These are phyloP conservation scores for Athalia rosae DNA, from an alignment of 2,888 invertebrate genomes.

Conservation along the genomic window DNA sequence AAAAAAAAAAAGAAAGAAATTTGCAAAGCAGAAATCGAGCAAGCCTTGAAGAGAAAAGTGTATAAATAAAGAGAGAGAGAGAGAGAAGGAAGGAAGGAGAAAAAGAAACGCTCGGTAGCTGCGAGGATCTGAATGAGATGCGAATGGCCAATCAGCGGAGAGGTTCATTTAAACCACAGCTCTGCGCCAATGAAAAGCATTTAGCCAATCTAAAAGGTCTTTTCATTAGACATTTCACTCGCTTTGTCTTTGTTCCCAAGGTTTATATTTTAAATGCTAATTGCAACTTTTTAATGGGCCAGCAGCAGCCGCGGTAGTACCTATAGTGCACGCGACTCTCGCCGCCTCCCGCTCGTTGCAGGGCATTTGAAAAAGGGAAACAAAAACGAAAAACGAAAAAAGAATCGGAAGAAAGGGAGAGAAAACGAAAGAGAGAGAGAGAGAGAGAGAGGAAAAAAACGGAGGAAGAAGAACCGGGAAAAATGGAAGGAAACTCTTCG, in stretches of 20 bases:
- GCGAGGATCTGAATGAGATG: neutral
- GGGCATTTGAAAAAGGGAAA: constrained; percentile 37
- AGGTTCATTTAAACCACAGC: constrained; percentile 65
- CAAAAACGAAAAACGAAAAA: neutral
- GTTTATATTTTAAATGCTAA: constrained; percentile 72
- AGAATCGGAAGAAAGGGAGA: neutral
- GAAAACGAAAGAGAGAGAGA: neutral
- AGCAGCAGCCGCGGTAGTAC: constrained; percentile 49
- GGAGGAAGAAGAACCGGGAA: neutral
- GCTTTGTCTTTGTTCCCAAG: constrained; percentile 63
- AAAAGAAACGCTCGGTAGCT: neutral
- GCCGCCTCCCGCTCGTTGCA: constrained; percentile 12
- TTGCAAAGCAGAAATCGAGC: too few relatives aligned
- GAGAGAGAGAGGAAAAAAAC: neutral
- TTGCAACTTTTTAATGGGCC: constrained; percentile 72
- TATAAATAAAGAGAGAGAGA: constrained; percentile 44
- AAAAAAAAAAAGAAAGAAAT: too few relatives aligned
- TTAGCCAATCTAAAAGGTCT: constrained; percentile 71
- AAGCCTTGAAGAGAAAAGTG: neutral
- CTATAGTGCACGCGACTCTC: constrained; percentile 49
- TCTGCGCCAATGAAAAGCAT: constrained; percentile 68
- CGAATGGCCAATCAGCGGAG: constrained; percentile 64
- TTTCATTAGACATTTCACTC: constrained; percentile 71
- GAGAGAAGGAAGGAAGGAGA: constrained; percentile 41
- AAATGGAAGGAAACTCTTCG: constrained; percentile 17